Conservation (phyloP, 2,113 vertebrate species). For the Megaceryle torquata region DNA sequence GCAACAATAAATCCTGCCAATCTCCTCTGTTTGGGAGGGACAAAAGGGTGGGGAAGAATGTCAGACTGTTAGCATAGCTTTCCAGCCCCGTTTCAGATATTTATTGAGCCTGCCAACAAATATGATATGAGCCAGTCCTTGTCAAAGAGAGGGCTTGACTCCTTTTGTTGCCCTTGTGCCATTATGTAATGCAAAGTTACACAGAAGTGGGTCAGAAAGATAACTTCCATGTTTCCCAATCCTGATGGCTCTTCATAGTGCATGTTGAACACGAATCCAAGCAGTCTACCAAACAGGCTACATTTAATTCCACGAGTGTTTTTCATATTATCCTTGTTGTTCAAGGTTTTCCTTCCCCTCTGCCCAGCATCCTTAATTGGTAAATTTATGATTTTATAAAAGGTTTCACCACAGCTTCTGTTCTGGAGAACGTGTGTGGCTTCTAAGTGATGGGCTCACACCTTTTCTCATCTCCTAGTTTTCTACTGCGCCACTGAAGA, state of each 20-base stretch:
- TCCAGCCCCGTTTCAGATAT: not conserved
- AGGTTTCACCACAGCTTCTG: not conserved
- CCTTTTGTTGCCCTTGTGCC: not conserved
- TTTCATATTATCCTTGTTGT: not conserved
- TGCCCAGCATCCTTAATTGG: not conserved
- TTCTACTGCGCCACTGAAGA: not conserved
- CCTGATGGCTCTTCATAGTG: not conserved
- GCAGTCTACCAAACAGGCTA: not conserved
- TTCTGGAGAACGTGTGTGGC: not conserved
- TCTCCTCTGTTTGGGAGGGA: slow-evolving; percentile 7
- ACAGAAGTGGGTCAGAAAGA: not conserved
- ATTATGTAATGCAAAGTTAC: not conserved
- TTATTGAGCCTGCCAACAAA: slow-evolving; percentile 19
- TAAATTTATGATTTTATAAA: not conserved
- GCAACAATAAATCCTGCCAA: slow-evolving; percentile 53
- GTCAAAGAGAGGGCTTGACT: not conserved
- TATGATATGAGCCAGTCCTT: not conserved
- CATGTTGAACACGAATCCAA: not conserved
- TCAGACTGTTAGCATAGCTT: slow-evolving; percentile 36
- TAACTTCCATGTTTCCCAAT: not conserved
- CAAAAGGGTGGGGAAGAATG: slow-evolving; percentile 9
- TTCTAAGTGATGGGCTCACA: not conserved
- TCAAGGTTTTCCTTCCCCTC: not conserved
- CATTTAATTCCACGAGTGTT: accelerated
- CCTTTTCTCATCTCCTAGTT: not conserved